phyloP scores from a whole-genome alignment of 2,888 invertebrate genomes.

The Harpalus rubripes region DNA sequence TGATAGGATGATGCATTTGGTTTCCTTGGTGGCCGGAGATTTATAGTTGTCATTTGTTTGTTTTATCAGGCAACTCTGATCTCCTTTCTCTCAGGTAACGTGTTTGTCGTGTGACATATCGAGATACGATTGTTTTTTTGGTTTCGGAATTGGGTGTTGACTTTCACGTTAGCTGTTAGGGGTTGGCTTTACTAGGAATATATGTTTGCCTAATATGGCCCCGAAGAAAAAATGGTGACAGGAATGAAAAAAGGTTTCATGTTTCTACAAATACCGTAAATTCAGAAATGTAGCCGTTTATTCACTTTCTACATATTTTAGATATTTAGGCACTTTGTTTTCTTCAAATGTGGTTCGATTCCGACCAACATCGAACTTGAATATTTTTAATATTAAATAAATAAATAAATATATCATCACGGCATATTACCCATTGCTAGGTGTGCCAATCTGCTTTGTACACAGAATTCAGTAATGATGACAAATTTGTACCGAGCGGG shows the following conservation, averaged over 20 bases:
- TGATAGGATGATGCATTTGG: constrained; percentile 67
- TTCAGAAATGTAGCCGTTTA: neutral
- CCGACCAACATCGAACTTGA: too few relatives aligned
- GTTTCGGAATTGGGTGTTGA: constrained; percentile 59
- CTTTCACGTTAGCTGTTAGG: constrained; percentile 43
- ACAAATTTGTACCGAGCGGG: too few relatives aligned
- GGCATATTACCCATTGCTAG: too few relatives aligned
- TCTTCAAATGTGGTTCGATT: too few relatives aligned
- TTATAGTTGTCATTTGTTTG: constrained; percentile 67
- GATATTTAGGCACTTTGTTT: neutral
- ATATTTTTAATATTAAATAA: too few relatives aligned
- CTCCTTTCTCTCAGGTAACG: constrained; percentile 67
- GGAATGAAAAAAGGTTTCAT: neutral
- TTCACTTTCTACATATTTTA: neutral
- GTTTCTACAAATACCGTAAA: neutral
- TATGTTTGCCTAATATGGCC: constrained; percentile 31
- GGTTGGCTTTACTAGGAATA: constrained; percentile 35
- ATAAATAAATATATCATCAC: too few relatives aligned
- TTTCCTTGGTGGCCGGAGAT: constrained; percentile 66
- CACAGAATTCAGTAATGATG: too few relatives aligned
- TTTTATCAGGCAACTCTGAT: constrained; percentile 64
- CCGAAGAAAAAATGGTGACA: neutral
- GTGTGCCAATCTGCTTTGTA: too few relatives aligned
- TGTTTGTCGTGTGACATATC: constrained; percentile 58
- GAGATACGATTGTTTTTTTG: constrained; percentile 64